Evolutionary conservation across 2,888 invertebrate genomes (phyloP), one percentile per base, ranked within the genome.

Genomic region (Micropterix aruncella): DNA sequence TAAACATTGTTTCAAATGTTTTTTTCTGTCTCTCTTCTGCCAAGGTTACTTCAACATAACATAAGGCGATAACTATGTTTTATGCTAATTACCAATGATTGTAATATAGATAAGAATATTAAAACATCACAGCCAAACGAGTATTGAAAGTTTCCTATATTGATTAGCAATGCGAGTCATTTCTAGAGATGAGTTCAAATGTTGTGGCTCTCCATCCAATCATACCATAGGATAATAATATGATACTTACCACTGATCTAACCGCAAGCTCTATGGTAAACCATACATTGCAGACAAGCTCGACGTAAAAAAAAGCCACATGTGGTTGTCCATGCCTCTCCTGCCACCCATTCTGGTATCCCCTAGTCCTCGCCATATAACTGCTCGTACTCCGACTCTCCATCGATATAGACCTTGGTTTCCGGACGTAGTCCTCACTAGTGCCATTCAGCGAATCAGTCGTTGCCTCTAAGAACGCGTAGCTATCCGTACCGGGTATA

Each of bases 281-380:
- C 94, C 94, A 96, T 27, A 89, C 83, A 59, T 95, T 95, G 70
- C 94, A 94, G 44, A 91, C 79, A 56, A 91, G 80, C 58, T 95
- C 94, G 47, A 95, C 83, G 57, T 88, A 92, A 66, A 91, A 88
- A 70, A 95, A 94, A 37, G 87, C 84, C 37, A 76, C 71, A 51
- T 82, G 79, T 0, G 80, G 77, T 56, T 76, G 74, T 1, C 75
- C 75, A 43, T 63, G 62, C 3, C 74, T 68, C 50, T 73, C 68
- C 39, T 66, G 62, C 72, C 74, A 73, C 2, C 62, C 60, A 15
- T 64, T 60, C 19, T 53, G 4, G 14, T 38, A 56, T 4, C 55
- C 16, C 5, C n/a, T 19, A 16, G 14, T 36, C 37, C n/a, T 44
- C 36, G 37, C 9, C 40, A n/a, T 38, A 16, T 3, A 5, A 3